Evolutionary conservation across 92 coral and sea anemone genomes (phyloP), one percentile per base, ranked within the genome.

Genomic region (Heteractis magnifica): DNA sequence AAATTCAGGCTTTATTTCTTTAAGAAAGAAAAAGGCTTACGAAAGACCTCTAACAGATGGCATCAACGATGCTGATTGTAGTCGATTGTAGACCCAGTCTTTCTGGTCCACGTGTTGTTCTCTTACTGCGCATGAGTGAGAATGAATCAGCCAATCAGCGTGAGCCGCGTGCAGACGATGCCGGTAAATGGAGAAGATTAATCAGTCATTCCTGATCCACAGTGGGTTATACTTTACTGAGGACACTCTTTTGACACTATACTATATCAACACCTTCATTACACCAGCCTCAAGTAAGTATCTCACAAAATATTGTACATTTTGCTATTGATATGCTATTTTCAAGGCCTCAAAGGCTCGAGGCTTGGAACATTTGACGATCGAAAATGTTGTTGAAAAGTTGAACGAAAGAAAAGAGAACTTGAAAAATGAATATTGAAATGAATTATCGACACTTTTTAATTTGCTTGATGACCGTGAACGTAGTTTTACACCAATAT

Each of bases 131-230:
- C 84, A 81, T 50, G 74, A 56, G 21, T 59, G 4, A 44, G 62
- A 6, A 21, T 20, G 11, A 26, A 51, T 68, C 84, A 70, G 60
- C 99, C 99, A 96, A 96, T 96, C 98, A 96, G 90, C 90, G 92
- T 83, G 81, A 90, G 99, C 98, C 99, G 99, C 99, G 99, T 94
- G 94, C 98, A 82, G 92, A 77, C 80, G 83, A 86, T 77, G 87
- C 88, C 88, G 80, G 88, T 85, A 85, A 85, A 78, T 81, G 74
- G 83, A 56, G 51, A 68, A 80, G 83, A 75, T 75, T 88, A 53
- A 52, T 41, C 51, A 70, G 15, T 20, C 73, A 23, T n/a, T 68
- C 23, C 23, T 26, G 19, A 10, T 48, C 0, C 1, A 34, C 44
- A 34, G 44, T 34, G 44, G 2, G 44, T 34, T 34, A 34, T 34